Percentiles rank a stretch among this genome's conserved stretches.
Evolutionary conservation across 2,113 vertebrate species (phyloP).

Genomic region (Scatophagus argus): DNA sequence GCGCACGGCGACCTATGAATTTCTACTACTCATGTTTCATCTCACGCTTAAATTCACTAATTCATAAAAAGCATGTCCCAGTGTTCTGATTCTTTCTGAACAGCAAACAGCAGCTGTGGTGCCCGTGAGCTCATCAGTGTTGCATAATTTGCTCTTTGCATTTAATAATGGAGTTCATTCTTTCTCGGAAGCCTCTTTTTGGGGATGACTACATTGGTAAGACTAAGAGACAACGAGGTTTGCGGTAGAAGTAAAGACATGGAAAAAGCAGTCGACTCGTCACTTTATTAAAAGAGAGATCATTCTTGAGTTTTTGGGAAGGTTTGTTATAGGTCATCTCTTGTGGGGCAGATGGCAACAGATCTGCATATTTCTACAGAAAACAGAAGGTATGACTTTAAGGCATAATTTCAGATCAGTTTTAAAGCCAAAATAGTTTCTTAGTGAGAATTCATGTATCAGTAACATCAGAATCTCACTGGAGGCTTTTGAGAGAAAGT

Average conservation of each 20-base stretch:
- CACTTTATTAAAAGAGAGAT: background rate
- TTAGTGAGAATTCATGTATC: background rate
- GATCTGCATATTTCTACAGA: background rate
- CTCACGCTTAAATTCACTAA: conserved; percentile 6
- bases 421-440: background rate
- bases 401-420: conserved; percentile 14
- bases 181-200: background rate
- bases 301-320: background rate
- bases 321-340: background rate
- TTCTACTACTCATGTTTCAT: background rate
- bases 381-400: conserved; percentile 9
- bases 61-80: conserved; percentile 37
- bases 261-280: background rate
- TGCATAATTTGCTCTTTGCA: conserved; percentile 32
- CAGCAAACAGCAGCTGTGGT: conserved; percentile 35
- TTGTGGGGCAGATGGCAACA: background rate
- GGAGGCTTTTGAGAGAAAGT: background rate
- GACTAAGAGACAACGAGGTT: background rate
- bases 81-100: conserved; percentile 8
- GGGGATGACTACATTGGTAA: background rate
- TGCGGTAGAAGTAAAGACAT: background rate
- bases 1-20: background rate
- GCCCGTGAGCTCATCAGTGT: conserved; percentile 30
- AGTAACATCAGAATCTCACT: background rate
- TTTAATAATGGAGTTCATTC: conserved; percentile 31